These are phyloP conservation scores for Cantharis lateralis DNA, from an alignment of 2,888 invertebrate species.

Conservation along the genomic window DNA sequence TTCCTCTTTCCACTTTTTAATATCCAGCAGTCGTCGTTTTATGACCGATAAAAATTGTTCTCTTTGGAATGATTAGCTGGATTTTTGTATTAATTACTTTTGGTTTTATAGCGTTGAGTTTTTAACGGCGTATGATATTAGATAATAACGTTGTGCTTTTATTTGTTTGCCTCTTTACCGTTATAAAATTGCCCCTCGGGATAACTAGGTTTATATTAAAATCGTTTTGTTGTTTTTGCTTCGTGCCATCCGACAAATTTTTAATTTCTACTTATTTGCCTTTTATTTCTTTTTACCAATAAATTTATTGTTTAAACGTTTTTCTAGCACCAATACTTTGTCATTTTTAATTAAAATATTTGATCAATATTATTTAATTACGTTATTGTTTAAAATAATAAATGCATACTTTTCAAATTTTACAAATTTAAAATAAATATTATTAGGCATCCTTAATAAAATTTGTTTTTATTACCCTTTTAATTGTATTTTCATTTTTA, in stretches of 20 bases:
- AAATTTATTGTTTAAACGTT: neutral
- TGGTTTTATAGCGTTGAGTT: constrained; percentile 26
- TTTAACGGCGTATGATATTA: constrained; percentile 30
- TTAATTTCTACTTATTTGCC: neutral
- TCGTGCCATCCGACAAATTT: neutral
- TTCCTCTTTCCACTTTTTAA: constrained; percentile 19
- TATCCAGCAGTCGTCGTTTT: constrained; percentile 32
- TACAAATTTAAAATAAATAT: neutral
- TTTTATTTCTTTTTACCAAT: neutral
- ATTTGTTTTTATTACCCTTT: constrained; percentile 5
- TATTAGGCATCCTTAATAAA: constrained; percentile 6
- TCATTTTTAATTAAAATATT: neutral
- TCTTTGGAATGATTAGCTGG: constrained; percentile 36
- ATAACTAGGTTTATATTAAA: constrained; percentile 24
- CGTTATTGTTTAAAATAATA: neutral
- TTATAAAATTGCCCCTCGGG: constrained; percentile 23
- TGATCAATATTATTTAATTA: neutral
- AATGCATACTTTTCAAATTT: neutral
- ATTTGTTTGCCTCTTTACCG: constrained; percentile 20
- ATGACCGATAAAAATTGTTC: constrained; percentile 38
- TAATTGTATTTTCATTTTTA: neutral
- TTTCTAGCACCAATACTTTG: neutral
- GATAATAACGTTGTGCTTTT: constrained; percentile 26
- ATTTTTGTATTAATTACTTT: constrained; percentile 39
- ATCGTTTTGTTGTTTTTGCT: constrained; percentile 16